Percentiles rank a stretch among this genome's conserved stretches.
These are phyloP conservation scores for Standfussiana lucernea DNA, from an alignment of 2,888 invertebrate species.

Conservation along the genomic window DNA sequence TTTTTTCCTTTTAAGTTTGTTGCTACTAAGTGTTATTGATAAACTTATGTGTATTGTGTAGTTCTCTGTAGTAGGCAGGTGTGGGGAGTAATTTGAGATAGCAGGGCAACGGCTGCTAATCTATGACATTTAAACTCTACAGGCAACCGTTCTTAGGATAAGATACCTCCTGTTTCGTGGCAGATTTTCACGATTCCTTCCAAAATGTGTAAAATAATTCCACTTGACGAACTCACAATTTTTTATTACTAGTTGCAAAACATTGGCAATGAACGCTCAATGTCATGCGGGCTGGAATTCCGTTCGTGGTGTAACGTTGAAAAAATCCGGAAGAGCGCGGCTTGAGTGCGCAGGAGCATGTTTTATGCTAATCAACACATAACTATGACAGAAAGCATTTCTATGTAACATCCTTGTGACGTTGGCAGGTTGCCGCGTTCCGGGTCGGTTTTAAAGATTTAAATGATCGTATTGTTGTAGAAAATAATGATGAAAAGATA, in stretches of 20 bases:
- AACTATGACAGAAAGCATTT: conserved; percentile 87
- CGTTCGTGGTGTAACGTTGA: conserved; percentile 72
- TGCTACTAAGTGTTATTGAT: neutral
- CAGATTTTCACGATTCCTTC: neutral
- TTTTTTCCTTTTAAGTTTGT: neutral
- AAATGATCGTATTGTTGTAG: conserved; percentile 10
- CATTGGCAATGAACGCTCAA: conserved; percentile 75
- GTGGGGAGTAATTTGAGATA: neutral
- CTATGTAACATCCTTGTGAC: conserved; percentile 81
- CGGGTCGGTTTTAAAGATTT: conserved; percentile 57
- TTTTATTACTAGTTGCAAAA: conserved; percentile 68
- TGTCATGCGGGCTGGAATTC: conserved; percentile 81
- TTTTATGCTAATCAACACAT: conserved; percentile 85
- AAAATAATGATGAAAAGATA: conserved; percentile 4
- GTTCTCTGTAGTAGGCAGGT: neutral
- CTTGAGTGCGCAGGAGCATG: conserved; percentile 77
- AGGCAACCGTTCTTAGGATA: neutral
- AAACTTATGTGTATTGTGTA: neutral
- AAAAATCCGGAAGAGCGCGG: conserved; percentile 83
- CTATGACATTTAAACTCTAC: neutral
- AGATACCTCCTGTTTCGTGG: neutral
- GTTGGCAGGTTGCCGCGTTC: conserved; percentile 72
- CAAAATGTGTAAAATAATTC: neutral
- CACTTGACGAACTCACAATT: conserved; percentile 44
- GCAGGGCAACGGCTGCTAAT: neutral